A percentile compares a stretch with the other conserved stretches of the same genome.
Evolutionary conservation across 2,797 vertebrate species (phyloP).

Genomic region (Betta splendens): DNA sequence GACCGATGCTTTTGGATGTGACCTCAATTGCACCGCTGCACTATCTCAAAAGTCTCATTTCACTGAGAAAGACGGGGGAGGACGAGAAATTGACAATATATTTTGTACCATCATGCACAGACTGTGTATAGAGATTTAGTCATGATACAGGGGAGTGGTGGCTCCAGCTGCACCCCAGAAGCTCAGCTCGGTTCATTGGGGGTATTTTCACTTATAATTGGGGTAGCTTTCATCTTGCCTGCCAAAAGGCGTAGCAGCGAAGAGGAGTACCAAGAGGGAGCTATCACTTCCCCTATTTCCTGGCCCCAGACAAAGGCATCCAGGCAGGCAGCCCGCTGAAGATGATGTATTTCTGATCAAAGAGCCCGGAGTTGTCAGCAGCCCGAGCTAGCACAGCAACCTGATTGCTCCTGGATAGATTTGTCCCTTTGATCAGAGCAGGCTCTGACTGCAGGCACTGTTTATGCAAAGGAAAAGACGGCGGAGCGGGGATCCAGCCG

Average conservation of each 20-base stretch:
- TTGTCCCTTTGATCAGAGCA: conserved; percentile 88
- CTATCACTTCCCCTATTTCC: conserved; percentile 89
- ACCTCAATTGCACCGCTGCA: conserved; percentile 75
- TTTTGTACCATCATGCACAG: conserved; percentile 74
- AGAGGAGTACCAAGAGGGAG: conserved; percentile 86
- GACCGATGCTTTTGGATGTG: conserved; percentile 70
- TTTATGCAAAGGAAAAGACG: conserved; percentile 84
- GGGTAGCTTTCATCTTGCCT: conserved; percentile 90
- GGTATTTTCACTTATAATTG: conserved; percentile 89
- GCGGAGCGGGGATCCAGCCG: conserved; percentile 57
- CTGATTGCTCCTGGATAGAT: conserved; percentile 85
- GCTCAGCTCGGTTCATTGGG: conserved; percentile 74
- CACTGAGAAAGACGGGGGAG: conserved; percentile 48
- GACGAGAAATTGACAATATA: conserved; percentile 73
- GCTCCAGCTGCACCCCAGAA: conserved; percentile 65
- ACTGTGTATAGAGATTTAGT: conserved; percentile 72
- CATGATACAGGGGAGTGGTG: conserved; percentile 65
- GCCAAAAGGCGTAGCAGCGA: conserved; percentile 82
- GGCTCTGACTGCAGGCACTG: conserved; percentile 78
- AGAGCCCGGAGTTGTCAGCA: conserved; percentile 87
- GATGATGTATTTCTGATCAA: conserved; percentile 91
- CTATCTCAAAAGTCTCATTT: conserved; percentile 74
- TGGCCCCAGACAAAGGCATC: conserved; percentile 87
- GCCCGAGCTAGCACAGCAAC: conserved; percentile 80
- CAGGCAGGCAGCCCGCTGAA: conserved; percentile 82